These are phyloP conservation scores for Meandrina meandrites DNA, from an alignment of 92 coral and sea anemone species.

Conservation along the genomic window DNA sequence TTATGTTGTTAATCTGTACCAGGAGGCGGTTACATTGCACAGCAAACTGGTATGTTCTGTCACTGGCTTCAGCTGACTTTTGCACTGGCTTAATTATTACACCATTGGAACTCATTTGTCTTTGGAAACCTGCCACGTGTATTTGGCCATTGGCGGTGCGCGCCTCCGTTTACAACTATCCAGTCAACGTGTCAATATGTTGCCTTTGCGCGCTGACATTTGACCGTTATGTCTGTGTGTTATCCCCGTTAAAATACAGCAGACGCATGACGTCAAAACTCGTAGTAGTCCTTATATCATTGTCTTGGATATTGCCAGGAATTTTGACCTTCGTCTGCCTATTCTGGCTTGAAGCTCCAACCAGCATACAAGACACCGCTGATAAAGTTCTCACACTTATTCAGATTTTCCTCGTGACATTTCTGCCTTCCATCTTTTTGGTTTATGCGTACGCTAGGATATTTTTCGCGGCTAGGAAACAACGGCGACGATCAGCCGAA, in stretches of 20 bases:
- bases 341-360: slow-evolving; percentile 20
- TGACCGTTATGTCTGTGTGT: slow-evolving; percentile 65
- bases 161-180: slow-evolving; percentile 53
- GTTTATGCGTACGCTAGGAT: slow-evolving; percentile 17
- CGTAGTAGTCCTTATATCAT: slow-evolving; percentile 19
- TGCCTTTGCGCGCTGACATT: slow-evolving; percentile 63
- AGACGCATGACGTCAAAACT: slow-evolving; percentile 31
- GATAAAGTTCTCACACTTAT: slow-evolving; percentile 34
- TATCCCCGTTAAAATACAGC: slow-evolving; percentile 55
- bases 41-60: slow-evolving; percentile 46
- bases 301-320: slow-evolving; percentile 52
- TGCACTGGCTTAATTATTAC: slow-evolving; percentile 42
- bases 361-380: neutral
- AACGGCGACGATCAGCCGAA: slow-evolving; percentile 1
- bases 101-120: slow-evolving; percentile 41
- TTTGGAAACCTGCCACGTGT: slow-evolving; percentile 28
- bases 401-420: slow-evolving; percentile 32
- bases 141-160: slow-evolving; percentile 31
- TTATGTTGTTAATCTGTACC: slow-evolving; percentile 40
- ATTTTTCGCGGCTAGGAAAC: slow-evolving; percentile 9
- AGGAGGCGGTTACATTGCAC: slow-evolving; percentile 20
- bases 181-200: slow-evolving; percentile 66
- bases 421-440: slow-evolving; percentile 37
- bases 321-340: slow-evolving; percentile 52
- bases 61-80: slow-evolving; percentile 49